Percentiles rank a stretch among this genome's conserved stretches.
phyloP scores from a whole-genome alignment of 2,113 vertebrate species.

The Dinomys branickii region DNA sequence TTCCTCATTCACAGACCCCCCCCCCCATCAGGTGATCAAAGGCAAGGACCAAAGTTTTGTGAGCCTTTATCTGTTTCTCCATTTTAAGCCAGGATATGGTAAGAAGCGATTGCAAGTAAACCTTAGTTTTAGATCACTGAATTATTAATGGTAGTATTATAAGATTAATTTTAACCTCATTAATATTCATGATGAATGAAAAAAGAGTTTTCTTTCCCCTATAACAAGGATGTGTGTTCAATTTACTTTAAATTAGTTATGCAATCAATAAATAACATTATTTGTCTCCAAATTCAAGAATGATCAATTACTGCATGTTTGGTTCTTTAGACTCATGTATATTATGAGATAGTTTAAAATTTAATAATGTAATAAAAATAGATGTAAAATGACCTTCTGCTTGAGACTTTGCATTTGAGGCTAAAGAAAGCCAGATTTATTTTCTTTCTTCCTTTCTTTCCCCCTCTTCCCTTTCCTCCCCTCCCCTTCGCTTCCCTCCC shows the following conservation, averaged over 20 bases:
- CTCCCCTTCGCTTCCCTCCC: fast-evolving
- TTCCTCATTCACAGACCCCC: not conserved
- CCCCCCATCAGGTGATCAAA: not conserved
- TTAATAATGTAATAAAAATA: not conserved
- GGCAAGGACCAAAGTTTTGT: not conserved
- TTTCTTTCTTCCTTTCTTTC: not conserved
- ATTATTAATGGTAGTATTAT: not conserved
- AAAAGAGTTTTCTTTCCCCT: not conserved
- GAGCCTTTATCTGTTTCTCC: not conserved
- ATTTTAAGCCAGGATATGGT: not conserved
- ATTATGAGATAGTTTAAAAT: not conserved
- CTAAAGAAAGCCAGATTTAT: not conserved
- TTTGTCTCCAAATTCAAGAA: not conserved
- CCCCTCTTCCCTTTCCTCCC: no score
- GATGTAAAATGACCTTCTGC: not conserved
- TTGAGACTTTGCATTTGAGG: not conserved
- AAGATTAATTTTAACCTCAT: not conserved
- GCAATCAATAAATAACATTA: not conserved
- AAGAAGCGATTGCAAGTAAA: not conserved
- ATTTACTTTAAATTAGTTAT: not conserved
- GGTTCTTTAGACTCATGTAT: not conserved
- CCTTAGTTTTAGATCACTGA: not conserved
- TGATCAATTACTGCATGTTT: not conserved
- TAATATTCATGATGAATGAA: not conserved
- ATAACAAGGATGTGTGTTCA: not conserved